A percentile compares a stretch with the other conserved stretches of the same genome.
Conservation (phyloP, 2,113 vertebrate genomes). For the Tor tambroides region DNA sequence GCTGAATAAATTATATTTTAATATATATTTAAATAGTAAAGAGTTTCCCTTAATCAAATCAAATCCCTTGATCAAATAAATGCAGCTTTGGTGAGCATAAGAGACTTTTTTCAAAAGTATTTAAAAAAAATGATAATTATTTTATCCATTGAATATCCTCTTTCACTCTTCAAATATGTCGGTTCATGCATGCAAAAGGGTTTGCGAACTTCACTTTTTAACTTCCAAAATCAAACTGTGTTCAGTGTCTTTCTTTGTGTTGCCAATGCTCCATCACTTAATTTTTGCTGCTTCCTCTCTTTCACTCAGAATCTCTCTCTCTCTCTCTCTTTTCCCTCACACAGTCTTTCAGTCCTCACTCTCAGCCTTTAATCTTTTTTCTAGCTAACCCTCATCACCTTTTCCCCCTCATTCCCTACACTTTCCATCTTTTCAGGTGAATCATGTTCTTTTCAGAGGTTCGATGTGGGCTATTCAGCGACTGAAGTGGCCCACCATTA, state of each 20-base stretch:
- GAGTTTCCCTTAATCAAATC: too few species aligned
- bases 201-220: background rate
- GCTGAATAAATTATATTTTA: too few species aligned
- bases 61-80: background rate
- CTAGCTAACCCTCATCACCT: background rate
- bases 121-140: background rate
- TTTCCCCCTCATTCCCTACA: constrained; percentile 3
- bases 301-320: background rate
- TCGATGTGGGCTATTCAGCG: constrained; percentile 30
- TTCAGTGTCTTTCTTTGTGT: background rate
- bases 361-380: constrained; percentile 17
- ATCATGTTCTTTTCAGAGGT: constrained; percentile 42
- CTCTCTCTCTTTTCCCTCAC: background rate
- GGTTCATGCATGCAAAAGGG: background rate
- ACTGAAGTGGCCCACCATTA: constrained; percentile 27
- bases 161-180: background rate
- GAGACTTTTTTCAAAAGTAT: too few species aligned
- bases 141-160: background rate
- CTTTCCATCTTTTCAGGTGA: constrained; percentile 48
- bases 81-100: background rate
- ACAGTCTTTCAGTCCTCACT: background rate
- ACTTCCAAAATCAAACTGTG: background rate
- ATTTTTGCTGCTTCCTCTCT: background rate
- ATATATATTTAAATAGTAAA: too few species aligned
- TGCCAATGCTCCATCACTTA: constrained; percentile 2